A percentile compares a stretch with the other conserved stretches of the same genome.
Conservation (phyloP, 2,888 invertebrate genomes). For the Baronia brevicornis region DNA sequence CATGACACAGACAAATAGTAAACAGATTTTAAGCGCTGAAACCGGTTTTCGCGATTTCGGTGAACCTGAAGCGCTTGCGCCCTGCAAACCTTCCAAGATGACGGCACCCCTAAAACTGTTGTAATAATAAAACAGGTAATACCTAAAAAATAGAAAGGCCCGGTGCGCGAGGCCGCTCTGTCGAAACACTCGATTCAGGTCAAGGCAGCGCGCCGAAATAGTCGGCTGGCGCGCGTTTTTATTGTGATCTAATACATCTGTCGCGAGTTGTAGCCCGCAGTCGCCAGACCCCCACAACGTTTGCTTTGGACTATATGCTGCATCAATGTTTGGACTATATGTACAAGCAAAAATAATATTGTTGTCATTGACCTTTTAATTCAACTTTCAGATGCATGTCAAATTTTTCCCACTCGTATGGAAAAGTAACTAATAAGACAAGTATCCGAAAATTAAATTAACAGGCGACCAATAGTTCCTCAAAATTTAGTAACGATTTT, state of each 20-base stretch:
- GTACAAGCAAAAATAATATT: too few species aligned
- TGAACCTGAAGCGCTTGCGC: constrained; percentile 41
- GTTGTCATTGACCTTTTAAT: too few species aligned
- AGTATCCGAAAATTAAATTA: too few species aligned
- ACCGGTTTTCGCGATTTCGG: constrained; percentile 36
- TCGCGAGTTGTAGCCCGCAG: constrained; percentile 38
- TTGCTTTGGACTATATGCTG: constrained; percentile 17
- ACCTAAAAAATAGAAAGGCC: constrained; percentile 76
- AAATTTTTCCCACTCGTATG: too few species aligned
- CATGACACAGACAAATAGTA: constrained; percentile 13
- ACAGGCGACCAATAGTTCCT: too few species aligned
- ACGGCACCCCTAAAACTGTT: constrained; percentile 62
- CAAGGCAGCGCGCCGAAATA: constrained; percentile 75
- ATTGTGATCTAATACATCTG: constrained; percentile 74
- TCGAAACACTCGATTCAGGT: constrained; percentile 72
- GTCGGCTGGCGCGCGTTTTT: constrained; percentile 71
- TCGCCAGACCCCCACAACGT: constrained; percentile 29
- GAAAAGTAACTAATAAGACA: too few species aligned
- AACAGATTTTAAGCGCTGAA: constrained; percentile 30
- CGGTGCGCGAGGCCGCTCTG: constrained; percentile 73
- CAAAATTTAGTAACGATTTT: constrained; percentile 6
- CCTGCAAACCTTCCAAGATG: constrained; percentile 62
- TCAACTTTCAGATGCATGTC: too few species aligned
- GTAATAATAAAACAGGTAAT: constrained; percentile 75
- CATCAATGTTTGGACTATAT: too few species aligned